These are phyloP conservation scores for Florisuga fusca DNA, from an alignment of 2,797 vertebrate species.

Conservation along the genomic window DNA sequence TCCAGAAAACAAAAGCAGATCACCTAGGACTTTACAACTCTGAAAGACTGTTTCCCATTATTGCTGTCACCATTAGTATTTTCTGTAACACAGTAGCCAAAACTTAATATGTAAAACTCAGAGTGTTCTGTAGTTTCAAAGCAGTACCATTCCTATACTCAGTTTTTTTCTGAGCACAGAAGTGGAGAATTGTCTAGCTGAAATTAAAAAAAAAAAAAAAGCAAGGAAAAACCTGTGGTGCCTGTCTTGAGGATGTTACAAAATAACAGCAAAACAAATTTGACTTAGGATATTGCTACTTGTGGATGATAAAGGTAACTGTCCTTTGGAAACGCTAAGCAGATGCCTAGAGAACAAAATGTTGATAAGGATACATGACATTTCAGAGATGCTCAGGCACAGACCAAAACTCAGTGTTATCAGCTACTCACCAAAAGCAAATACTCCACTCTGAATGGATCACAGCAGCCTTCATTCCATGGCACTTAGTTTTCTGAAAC, in stretches of 20 bases:
- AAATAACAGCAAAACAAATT: background rate
- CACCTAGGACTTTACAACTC: background rate
- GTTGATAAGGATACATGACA: background rate
- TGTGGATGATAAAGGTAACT: background rate
- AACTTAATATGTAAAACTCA: background rate
- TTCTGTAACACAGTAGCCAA: background rate
- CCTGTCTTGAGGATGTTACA: background rate
- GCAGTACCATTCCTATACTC: background rate
- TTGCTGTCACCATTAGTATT: background rate
- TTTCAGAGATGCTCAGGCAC: background rate
- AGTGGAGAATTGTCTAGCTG: background rate
- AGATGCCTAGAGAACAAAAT: background rate
- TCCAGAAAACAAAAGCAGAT: slow-evolving; percentile 25
- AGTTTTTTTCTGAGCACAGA: background rate
- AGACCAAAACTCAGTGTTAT: background rate
- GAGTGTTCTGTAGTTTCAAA: background rate
- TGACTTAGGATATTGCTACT: background rate
- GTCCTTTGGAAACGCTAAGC: background rate
- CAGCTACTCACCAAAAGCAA: background rate
- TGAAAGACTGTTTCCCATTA: slow-evolving; percentile 12
- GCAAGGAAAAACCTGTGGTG: background rate
- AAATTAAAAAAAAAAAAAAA: background rate
- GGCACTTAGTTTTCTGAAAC: background rate
- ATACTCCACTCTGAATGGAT: background rate
- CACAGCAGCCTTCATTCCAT: background rate